Evolutionary conservation across 35 echinoderm and acorn worm species (phyloP).

Genomic region (Apostichopus parvimensis): DNA sequence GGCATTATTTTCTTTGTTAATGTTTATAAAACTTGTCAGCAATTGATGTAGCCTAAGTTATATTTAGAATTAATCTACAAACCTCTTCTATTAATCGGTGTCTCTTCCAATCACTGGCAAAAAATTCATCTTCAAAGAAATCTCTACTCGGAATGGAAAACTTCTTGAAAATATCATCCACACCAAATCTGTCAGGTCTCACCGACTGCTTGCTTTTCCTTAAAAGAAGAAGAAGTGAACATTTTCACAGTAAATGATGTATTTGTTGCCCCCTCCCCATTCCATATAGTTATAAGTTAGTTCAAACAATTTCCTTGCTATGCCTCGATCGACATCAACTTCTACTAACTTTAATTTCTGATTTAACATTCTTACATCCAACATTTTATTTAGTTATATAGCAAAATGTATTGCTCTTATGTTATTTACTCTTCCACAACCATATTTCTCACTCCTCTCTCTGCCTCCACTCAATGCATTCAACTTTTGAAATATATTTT

Average conservation of each 20-base stretch:
- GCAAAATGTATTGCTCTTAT: no score
- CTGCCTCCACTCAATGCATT: no score
- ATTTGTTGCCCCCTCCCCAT: background rate
- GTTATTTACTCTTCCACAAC: no score
- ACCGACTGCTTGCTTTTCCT: conserved; percentile 20
- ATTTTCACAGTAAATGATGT: background rate
- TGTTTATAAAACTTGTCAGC: no score
- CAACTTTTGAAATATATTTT: no score
- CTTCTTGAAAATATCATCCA: conserved; percentile 32
- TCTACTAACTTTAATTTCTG: no score
- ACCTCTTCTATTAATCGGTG: conserved; percentile 33
- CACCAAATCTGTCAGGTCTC: conserved; percentile 5
- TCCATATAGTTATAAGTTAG: background rate
- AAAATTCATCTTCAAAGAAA: conserved; percentile 49
- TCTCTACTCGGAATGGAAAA: conserved; percentile 11
- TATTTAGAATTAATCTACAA: no score
- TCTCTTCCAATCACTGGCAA: conserved; percentile 49
- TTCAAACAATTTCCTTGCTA: background rate
- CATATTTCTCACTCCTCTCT: no score
- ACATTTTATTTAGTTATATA: no score
- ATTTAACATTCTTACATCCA: no score
- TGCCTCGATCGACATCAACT: background rate
- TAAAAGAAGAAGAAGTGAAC: background rate
- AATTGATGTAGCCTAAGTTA: no score
- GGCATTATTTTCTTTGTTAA: no score